Evolutionary conservation across 2,797 vertebrate genomes (phyloP), one percentile per base, ranked within the genome.

Genomic region (Artibeus jamaicensis): DNA sequence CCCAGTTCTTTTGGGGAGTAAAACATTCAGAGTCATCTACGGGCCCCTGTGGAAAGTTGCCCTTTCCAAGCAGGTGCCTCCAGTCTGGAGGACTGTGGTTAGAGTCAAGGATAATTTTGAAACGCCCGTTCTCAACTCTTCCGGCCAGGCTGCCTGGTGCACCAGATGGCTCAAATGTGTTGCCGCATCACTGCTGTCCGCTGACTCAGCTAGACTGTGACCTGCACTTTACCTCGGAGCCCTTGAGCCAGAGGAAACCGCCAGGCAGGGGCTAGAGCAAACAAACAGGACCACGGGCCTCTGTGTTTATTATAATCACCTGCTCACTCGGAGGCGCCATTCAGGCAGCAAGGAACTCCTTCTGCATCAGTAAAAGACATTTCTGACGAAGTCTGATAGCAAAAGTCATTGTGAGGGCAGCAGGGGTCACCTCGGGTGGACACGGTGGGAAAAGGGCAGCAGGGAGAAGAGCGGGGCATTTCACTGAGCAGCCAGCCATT

Each of bases 181-280:
- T 97, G 96, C 89, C 96, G 76, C 96, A 87, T 97, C 97, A 97
- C 92, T 24, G 0, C 32, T 92, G 78, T 0, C 15, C 79, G 34
- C 71, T 97, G 98, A 98, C 93, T 98, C 97, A 98, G 95, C 91
- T 95, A 76, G 83, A 96, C 50, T 34, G 90, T 98, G 97, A 98
- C 97, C 98, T 98, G 84, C 34, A 44, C 46, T 53, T 97, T 82
- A 98, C 97, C 83, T 93, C 83, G 3, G 22, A 95, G 68, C 34
- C 96, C 90, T 98, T 79, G 92, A 70, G 92, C 93, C 94, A 94
- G 94, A 98, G 93, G 96, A 98, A 98, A 97, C 34, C 94, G 42
- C 96, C 96, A 95, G 98, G 93, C 39, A 92, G 95, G 88, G 96
- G 94, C 42, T 94, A 81, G 95, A 96, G 86, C 81, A 93, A 95